These are phyloP conservation scores for Bombylius discolor DNA, from an alignment of 2,888 invertebrate genomes.

Conservation along the genomic window DNA sequence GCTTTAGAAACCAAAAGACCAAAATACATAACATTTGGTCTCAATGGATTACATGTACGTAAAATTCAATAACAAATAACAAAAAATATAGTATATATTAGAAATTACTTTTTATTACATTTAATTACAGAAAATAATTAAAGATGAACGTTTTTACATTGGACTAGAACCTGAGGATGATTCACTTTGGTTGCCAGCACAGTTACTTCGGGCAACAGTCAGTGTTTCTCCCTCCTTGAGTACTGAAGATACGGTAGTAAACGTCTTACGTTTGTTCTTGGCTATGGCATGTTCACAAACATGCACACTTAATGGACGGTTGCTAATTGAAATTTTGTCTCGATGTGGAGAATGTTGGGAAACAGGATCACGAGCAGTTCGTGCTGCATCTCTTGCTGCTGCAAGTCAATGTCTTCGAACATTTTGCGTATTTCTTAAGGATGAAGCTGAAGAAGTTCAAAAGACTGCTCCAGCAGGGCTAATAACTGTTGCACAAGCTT, in stretches of 20 bases:
- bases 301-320: slow-evolving; percentile 78
- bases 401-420: slow-evolving; percentile 79
- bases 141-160: slow-evolving; percentile 84
- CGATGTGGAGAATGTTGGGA: slow-evolving; percentile 74
- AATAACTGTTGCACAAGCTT: slow-evolving; percentile 45
- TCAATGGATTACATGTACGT: slow-evolving; percentile 83
- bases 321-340: slow-evolving; percentile 75
- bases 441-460: slow-evolving; percentile 41
- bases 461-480: slow-evolving; percentile 43
- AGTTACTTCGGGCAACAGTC: slow-evolving; percentile 73
- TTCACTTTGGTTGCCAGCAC: slow-evolving; percentile 84
- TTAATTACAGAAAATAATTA: slow-evolving; percentile 59
- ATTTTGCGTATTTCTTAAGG: slow-evolving; percentile 65
- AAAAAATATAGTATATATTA: too few species aligned
- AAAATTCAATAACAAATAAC: background rate
- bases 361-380: slow-evolving; percentile 62
- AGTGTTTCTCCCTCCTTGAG: slow-evolving; percentile 44
- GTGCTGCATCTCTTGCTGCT: slow-evolving; percentile 79
- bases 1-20: slow-evolving; percentile 78
- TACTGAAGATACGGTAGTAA: slow-evolving; percentile 73
- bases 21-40: slow-evolving; percentile 67
- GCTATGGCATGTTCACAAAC: slow-evolving; percentile 79
- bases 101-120: background rate
- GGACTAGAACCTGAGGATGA: slow-evolving; percentile 85
- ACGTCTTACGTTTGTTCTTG: slow-evolving; percentile 54